Base-by-base conservation (phyloP, 2,797 vertebrate genomes). In the Pitangus sulphuratus region DNA sequence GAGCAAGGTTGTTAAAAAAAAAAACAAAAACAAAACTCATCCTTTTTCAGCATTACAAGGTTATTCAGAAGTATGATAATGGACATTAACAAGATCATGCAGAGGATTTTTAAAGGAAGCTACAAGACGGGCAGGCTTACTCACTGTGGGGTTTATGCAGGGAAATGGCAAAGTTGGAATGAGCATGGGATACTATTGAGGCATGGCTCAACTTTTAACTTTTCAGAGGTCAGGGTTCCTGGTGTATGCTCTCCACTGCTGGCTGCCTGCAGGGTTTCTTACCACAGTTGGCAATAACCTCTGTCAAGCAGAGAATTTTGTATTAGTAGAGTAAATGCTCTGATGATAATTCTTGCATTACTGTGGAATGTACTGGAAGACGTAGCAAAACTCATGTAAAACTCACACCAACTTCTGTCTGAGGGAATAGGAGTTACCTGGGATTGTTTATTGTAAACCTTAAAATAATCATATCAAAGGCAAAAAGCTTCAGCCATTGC, bases 121-220 rank as follows among this genome's bases (percentile, higher is more conserved):
- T 57, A 9, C 16, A 39, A 30, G 14, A 69, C 35, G 13, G 14
- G 24, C 9, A 83, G 37, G 6, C 10, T 84, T 70, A 37, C 18
- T 24, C 1, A 0, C 15, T 64, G 22, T 1, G 3, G 50, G 3
- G 2, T 54, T 64, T 66, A 42, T 31, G 12, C 31, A 84, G 10
- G 24, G 24, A 81, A 81, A 21, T 57, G 15, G 11, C 9, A 26
- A 51, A 1, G 1, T 2, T 30, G 64, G 31, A 91, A 44, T 70
- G 51, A 77, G 22, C 20, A 39, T 0, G 1, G 20, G 70, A 57
- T 65, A 25, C 4, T 71, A 51, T 44, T 51, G 33, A 74, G 28
- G 6, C 17, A 40, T 4, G 1, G 4, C 44, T 75, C 0, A 0
- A 37, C 35, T 58, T 64, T 48, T 54, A 44, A 57, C 17, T 69